phyloP scores from a whole-genome alignment of 1,140 invertebrate genomes.

The Pygmarrhopalites habei region DNA sequence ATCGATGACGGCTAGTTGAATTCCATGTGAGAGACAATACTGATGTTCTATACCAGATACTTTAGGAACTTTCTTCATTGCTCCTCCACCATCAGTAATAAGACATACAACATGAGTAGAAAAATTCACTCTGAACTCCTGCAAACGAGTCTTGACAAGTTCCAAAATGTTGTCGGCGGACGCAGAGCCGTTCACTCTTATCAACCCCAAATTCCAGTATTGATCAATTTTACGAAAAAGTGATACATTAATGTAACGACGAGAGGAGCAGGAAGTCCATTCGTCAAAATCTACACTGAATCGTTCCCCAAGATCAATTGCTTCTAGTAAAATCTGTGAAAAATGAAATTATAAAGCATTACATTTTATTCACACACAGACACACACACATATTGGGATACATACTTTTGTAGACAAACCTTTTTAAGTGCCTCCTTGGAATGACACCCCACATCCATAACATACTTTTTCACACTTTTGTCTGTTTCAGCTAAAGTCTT shows the following conservation, averaged over 20 bases:
- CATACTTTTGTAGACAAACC: too few species aligned
- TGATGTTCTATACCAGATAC: background rate
- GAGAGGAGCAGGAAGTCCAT: conserved; percentile 7
- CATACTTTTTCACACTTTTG: too few species aligned
- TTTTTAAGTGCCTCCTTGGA: too few species aligned
- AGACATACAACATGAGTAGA: background rate
- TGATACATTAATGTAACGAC: conserved; percentile 11
- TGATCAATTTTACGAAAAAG: background rate
- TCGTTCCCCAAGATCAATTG: background rate
- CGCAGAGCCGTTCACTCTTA: background rate
- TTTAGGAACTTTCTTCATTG: conserved; percentile 5
- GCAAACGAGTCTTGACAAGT: background rate
- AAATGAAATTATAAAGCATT: too few species aligned
- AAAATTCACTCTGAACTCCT: background rate
- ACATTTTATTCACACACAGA: too few species aligned
- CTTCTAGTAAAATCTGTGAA: background rate
- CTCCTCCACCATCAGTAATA: conserved; percentile 5
- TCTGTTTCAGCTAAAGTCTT: too few species aligned
- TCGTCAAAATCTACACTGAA: conserved; percentile 4
- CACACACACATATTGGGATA: too few species aligned
- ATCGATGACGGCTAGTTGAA: conserved; percentile 12
- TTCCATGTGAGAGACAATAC: conserved; percentile 13
- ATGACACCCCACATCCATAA: too few species aligned
- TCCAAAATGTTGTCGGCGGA: background rate
- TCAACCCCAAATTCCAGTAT: conserved; percentile 6